phyloP scores from a whole-genome alignment of 2,797 vertebrate species.

The Heterohyrax brucei region DNA sequence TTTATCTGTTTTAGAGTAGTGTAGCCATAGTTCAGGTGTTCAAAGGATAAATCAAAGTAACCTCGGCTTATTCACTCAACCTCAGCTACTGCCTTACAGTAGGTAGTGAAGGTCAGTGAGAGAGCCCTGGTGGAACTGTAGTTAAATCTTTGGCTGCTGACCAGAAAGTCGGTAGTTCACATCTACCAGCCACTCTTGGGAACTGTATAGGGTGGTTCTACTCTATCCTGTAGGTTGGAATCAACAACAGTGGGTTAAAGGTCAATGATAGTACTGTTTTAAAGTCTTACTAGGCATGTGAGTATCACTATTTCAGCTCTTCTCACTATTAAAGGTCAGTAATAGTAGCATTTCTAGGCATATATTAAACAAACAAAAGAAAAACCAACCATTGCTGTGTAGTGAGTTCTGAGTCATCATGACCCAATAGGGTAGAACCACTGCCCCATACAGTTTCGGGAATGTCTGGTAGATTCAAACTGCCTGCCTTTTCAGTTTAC shows the following conservation, averaged over 20 bases:
- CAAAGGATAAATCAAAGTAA: slow-evolving; percentile 47
- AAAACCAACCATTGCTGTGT: too few species aligned
- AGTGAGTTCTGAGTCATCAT: too few species aligned
- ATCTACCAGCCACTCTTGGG: too few species aligned
- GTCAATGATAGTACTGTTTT: slow-evolving; percentile 37
- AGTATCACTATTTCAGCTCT: slow-evolving; percentile 26
- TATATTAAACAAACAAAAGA: too few species aligned
- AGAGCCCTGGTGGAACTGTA: not conserved
- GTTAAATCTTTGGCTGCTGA: too few species aligned
- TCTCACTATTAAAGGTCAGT: not conserved
- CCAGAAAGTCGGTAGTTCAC: too few species aligned
- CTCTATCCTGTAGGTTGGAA: too few species aligned
- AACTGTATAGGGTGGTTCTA: too few species aligned
- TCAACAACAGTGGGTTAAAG: not conserved
- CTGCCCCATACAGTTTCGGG: too few species aligned
- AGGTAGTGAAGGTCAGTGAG: not conserved
- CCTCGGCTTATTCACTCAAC: slow-evolving; percentile 41
- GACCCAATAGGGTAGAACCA: too few species aligned
- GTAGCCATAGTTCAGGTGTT: slow-evolving; percentile 49
- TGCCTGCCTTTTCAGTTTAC: too few species aligned
- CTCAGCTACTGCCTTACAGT: not conserved
- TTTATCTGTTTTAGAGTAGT: slow-evolving; percentile 45
- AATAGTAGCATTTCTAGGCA: slow-evolving; percentile 25
- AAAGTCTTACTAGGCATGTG: not conserved
- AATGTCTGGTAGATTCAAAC: too few species aligned